phyloP scores from a whole-genome alignment of 2,113 vertebrate genomes.

The Piprites chloris region DNA sequence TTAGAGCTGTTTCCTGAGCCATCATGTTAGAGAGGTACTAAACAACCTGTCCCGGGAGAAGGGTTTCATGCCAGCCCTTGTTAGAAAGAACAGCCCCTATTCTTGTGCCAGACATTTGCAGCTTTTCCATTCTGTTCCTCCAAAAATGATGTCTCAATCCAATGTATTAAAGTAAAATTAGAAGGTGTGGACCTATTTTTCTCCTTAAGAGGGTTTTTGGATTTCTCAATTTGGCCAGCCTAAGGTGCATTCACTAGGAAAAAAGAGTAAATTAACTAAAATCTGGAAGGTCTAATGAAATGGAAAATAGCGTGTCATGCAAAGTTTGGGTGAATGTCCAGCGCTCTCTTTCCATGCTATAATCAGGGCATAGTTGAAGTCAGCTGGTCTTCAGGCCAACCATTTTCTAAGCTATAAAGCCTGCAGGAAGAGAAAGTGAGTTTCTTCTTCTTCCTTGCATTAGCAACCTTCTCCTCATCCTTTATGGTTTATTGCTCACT shows the following conservation, averaged over 20 bases:
- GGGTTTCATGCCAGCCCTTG: background rate
- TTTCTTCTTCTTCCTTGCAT: background rate
- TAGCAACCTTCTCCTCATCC: background rate
- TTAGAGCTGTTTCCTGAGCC: background rate
- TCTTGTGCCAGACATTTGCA: background rate
- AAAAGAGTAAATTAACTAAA: background rate
- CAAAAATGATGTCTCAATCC: background rate
- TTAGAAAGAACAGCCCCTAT: background rate
- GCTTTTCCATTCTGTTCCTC: slow-evolving; percentile 4
- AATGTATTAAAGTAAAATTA: background rate
- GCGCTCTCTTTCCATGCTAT: background rate
- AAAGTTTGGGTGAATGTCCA: background rate
- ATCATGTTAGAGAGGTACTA: background rate
- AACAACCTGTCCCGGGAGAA: background rate
- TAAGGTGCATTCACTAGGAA: background rate
- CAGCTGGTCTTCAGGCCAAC: background rate
- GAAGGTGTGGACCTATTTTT: background rate
- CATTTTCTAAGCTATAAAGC: background rate
- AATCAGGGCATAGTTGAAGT: background rate
- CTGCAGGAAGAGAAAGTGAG: background rate
- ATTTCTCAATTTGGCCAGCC: background rate
- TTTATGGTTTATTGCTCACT: background rate
- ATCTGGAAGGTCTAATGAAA: background rate
- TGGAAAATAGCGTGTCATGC: background rate
- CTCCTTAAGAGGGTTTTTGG: background rate